Conservation (phyloP, 2,888 invertebrate species). For the Heterodera filipjevi region DNA sequence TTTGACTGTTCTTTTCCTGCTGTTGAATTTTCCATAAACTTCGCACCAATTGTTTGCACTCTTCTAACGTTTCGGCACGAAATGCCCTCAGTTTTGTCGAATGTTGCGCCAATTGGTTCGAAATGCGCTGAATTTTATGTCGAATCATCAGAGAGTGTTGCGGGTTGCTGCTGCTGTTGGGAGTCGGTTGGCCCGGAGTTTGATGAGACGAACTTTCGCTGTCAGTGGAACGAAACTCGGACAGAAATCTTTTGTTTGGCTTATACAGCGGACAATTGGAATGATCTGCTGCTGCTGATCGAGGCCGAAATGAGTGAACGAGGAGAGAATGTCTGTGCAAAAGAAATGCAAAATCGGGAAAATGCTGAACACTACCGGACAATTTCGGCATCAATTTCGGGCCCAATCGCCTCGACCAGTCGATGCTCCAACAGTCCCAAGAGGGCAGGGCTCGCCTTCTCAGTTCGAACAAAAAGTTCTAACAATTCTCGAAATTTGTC, state of each 20-base stretch:
- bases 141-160: background rate
- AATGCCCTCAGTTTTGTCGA: background rate
- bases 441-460: constrained; percentile 2
- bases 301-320: background rate
- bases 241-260: background rate
- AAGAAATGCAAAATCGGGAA: background rate
- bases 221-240: background rate
- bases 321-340: background rate
- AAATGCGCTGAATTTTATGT: constrained; percentile 10
- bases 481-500: constrained; percentile 15
- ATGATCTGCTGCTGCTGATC: background rate
- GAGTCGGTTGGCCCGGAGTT: background rate
- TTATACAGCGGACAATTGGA: background rate
- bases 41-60: constrained; percentile 14
- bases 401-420: constrained; percentile 11
- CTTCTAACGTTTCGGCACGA: constrained; percentile 5
- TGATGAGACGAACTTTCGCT: constrained; percentile 11
- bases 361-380: background rate
- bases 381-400: constrained; percentile 12
- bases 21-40: background rate
- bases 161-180: background rate
- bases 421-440: constrained; percentile 7
- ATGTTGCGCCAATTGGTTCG: background rate
- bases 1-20: constrained; percentile 9
- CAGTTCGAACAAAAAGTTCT: constrained; percentile 24